A percentile compares a stretch with the other conserved stretches of the same genome.
Evolutionary conservation across 2,113 vertebrate species (phyloP).

Genomic region (Malurus cyaneus): DNA sequence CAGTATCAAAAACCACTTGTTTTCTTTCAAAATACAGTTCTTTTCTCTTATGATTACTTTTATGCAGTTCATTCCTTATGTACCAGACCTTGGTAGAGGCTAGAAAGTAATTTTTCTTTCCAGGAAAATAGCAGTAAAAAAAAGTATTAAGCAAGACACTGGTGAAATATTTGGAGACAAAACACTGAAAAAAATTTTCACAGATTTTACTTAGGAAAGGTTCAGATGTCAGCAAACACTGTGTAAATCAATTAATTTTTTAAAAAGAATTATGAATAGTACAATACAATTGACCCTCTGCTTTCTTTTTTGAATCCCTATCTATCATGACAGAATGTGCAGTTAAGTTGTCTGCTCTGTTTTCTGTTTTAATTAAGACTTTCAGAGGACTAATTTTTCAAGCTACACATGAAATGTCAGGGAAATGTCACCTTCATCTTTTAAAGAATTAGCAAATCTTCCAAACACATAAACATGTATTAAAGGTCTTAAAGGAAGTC

Average conservation of each 20-base stretch:
- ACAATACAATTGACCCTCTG: background rate
- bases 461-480: background rate
- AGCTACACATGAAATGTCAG: background rate
- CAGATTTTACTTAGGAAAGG: background rate
- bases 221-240: background rate
- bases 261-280: background rate
- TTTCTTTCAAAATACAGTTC: background rate
- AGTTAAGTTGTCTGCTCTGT: background rate
- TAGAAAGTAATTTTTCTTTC: background rate
- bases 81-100: background rate
- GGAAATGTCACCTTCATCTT: constrained; percentile 20
- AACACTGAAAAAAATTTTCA: background rate
- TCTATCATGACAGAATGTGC: background rate
- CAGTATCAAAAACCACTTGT: background rate
- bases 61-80: background rate
- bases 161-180: background rate
- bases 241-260: background rate
- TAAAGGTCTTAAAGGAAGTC: background rate
- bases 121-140: background rate
- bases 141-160: background rate
- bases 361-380: background rate
- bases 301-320: background rate
- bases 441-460: background rate
- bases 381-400: constrained; percentile 1
- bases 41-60: background rate